phyloP scores from a whole-genome alignment of 92 coral and sea anemone species.

The Epizoanthus stellaris region DNA sequence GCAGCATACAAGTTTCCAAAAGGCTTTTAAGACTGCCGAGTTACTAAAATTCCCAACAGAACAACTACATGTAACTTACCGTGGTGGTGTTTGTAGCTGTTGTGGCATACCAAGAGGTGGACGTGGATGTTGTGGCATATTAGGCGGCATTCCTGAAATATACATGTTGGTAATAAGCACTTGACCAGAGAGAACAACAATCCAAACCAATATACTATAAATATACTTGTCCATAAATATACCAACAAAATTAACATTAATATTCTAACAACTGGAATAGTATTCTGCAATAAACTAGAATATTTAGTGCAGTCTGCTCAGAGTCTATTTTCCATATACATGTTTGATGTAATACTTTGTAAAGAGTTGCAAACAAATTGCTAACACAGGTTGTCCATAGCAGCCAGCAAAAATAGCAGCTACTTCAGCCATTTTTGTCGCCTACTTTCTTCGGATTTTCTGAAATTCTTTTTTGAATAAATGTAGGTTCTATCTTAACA shows the following conservation, averaged over 20 bases:
- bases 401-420: too few species aligned
- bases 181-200: neutral
- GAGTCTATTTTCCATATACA: neutral
- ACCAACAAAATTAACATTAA: neutral
- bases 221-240: too few species aligned
- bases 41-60: neutral
- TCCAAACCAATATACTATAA: too few species aligned
- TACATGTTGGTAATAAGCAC: neutral
- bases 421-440: too few species aligned
- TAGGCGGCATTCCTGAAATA: constrained; percentile 31
- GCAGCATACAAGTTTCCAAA: too few species aligned
- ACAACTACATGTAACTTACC: constrained; percentile 23
- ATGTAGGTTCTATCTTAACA: too few species aligned
- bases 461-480: too few species aligned
- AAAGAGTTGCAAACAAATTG: too few species aligned
- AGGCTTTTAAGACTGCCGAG: too few species aligned
- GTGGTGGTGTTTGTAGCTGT: constrained; percentile 20
- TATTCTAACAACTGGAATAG: neutral
- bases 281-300: neutral
- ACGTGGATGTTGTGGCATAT: constrained; percentile 17
- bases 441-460: too few species aligned
- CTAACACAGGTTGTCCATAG: too few species aligned
- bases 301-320: neutral
- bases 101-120: constrained; percentile 35
- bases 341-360: too few species aligned